phyloP scores from a whole-genome alignment of 2,888 invertebrate genomes.

The Malthinus flaveolus region DNA sequence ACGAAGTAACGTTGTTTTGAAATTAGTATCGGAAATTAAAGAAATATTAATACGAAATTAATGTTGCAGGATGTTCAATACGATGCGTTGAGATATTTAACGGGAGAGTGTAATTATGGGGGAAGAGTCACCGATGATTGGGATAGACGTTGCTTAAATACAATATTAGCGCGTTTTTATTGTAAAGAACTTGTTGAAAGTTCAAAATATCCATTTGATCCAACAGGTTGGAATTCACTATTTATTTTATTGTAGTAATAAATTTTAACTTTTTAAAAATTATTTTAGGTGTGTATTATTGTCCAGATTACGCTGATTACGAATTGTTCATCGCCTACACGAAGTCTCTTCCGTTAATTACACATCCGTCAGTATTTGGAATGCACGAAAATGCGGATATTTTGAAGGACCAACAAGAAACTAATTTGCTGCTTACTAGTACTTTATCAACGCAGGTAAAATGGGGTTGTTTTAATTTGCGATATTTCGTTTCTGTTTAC shows the following conservation, averaged over 20 bases:
- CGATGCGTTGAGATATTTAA: constrained; percentile 86
- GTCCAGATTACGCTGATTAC: constrained; percentile 74
- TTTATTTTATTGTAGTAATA: background rate
- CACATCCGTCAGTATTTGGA: constrained; percentile 86
- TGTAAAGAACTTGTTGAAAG: constrained; percentile 67
- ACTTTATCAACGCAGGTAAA: constrained; percentile 77
- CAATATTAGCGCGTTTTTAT: constrained; percentile 81
- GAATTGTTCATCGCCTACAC: constrained; percentile 71
- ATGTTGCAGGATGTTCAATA: constrained; percentile 71
- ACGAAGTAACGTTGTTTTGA: constrained; percentile 66
- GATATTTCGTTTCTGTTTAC: background rate
- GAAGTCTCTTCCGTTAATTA: constrained; percentile 71
- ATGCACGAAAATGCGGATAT: constrained; percentile 93
- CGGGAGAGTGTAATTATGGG: constrained; percentile 96
- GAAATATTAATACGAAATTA: background rate
- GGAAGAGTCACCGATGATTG: constrained; percentile 95
- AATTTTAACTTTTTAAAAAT: too few relatives aligned
- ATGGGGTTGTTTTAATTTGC: background rate
- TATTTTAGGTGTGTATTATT: constrained; percentile 65
- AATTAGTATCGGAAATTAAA: background rate
- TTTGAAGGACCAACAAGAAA: constrained; percentile 88
- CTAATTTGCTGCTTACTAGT: constrained; percentile 73
- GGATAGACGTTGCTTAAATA: constrained; percentile 85
- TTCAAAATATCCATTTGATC: constrained; percentile 69
- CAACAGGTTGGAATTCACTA: constrained; percentile 55